Evolutionary conservation across 2,888 invertebrate species (phyloP), one percentile per base, ranked within the genome.

Genomic region (Trachelus iudaicus): DNA sequence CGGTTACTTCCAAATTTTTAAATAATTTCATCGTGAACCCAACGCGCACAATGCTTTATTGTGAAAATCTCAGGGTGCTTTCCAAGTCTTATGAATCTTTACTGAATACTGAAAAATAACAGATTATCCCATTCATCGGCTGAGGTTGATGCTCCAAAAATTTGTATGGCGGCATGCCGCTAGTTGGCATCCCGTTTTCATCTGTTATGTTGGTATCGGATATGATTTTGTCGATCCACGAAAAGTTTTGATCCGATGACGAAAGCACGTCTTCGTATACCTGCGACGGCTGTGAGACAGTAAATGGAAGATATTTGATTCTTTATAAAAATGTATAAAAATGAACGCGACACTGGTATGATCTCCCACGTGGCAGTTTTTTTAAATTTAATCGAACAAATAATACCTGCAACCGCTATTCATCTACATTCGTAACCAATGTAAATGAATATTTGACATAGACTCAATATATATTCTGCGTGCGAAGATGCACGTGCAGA

Each of bases 221-320:
- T 34, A 81, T 75, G 6, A 83, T 56, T 69, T 85, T 81, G 40
- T 89, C 89, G 78, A 89, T 80, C 89, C 89, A 90, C 1, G 87
- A 84, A 79, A 88, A 85, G 80, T 88, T 88, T 76, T 87, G 85
- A 69, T 90, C 89, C 9, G 87, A 83, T 1, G 87, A 84, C 73
- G 88, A 86, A 79, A 92, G 81, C 76, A 92, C 90, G 81, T 92
- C 92, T 81, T 89, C 91, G 85, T 91, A 91, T 81, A 89, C 81
- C 71, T 86, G 82, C 78, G 89, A 79, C 6, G 89, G 83, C 81
- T 78, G 33, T 71, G 23, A 9, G 56, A 56, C 23, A 56, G 56
- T 56, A 15, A 40, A 4, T 23, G 9, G 9, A 56, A 23, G 0
- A 23, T 56, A 56, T 23, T 56, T 23, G 2, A 15, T 56, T 23